Evolutionary conservation across 2,888 invertebrate species (phyloP), one percentile per base, ranked within the genome.

Genomic region (Chrysolina haemoptera): DNA sequence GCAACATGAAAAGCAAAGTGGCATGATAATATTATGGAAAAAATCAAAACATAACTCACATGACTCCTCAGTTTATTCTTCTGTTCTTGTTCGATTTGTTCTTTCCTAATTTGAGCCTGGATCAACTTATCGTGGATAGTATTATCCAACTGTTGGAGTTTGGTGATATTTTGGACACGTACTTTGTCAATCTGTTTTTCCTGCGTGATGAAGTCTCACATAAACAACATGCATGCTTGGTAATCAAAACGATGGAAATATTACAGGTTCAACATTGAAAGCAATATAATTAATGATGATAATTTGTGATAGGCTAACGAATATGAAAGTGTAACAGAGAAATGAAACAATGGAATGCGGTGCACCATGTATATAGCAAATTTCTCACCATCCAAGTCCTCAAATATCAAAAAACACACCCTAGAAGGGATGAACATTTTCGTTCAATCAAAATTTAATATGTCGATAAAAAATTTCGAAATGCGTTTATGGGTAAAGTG

Each of bases 181-280:
- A 94, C 94, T 82, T 93, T 93, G 86, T 90, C 90, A 48, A 93
- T 93, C 87, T 94, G 93, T 77, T 94, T 94, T 89, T 94, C 94
- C 94, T 94, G 86, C 71, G 80, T 83, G 77, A 80, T 75, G 80
- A 83, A 43, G 67, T 69, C 83, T 85, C 84, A 84, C 78, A 82
- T 82, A 35, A 59, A 59, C 50, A 55, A 84, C 82, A 83, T 81
- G 83, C 82, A 85, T 80, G 83, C 82, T 79, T 76, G 78, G 74
- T 67, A 73, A 70, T 78, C 80, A 80, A 77, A 76, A 65, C 48
- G 8, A 18, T 46, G 46, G 41, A 63, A 63, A 63, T 53, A 18
- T 5, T 18, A 22, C 22, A 53, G 53, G 35, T 35, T 53, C 0
- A 53, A 53, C 53, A 53, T 20, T 20, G 53, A 53, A 53, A 53